Evolutionary conservation across 2,797 vertebrate species (phyloP), one percentile per base, ranked within the genome.

Genomic region (Dermochelys coriacea): DNA sequence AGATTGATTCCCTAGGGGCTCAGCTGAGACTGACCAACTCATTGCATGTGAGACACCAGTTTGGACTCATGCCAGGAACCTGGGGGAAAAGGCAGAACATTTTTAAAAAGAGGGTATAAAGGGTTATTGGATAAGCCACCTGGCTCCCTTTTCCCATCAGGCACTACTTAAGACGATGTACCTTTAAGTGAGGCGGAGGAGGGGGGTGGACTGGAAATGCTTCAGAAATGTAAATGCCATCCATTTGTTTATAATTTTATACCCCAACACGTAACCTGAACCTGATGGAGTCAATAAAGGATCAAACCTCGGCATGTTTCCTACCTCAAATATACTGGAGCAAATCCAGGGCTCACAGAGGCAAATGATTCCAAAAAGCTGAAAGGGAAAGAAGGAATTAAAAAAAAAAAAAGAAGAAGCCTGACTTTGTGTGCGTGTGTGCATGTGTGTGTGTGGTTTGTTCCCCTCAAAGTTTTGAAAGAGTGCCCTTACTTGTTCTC

Each of bases 201-300:
- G 23, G 11, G 86, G 54, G 95, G 52, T 88, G 87, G 86, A 45
- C 87, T 95, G 96, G 92, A 96, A 96, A 84, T 93, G 95, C 97
- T 97, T 98, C 97, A 98, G 98, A 98, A 97, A 97, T 98, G 97
- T 94, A 98, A 98, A 98, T 98, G 93, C 87, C 5, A n/a, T 57
- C 97, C 98, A 98, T 98, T 98, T 98, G 98, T 98, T 98, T 98
- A 95, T 98, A 93, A 98, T 98, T 97, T 98, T 97, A 97, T 95
- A 93, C 95, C 86, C 96, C 89, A 74, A 97, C 96, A 91, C 88
- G 96, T 98, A 98, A 98, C 97, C 88, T 95, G 97, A 98, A 98
- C 98, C 98, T 95, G 97, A 98, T 98, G 98, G 97, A 96, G 86
- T 88, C 97, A 97, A 96, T 96, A 94, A 97, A 97, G 94, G 90